A percentile compares a stretch with the other conserved stretches of the same genome.
These are phyloP conservation scores for Hirtodrosophila confusa DNA, from an alignment of 2,888 invertebrate genomes.

Conservation along the genomic window DNA sequence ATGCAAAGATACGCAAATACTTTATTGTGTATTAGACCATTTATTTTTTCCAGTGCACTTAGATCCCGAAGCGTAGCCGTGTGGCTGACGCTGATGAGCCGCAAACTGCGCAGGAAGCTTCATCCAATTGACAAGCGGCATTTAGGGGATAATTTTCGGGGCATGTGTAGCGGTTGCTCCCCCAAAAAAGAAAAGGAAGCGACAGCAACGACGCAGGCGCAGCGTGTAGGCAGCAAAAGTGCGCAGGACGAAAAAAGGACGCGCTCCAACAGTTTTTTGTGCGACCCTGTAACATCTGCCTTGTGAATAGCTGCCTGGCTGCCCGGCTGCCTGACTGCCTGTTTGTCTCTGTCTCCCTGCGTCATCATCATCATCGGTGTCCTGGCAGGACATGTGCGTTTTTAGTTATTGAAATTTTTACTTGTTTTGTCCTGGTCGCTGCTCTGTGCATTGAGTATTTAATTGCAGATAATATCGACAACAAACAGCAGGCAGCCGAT, in stretches of 20 bases:
- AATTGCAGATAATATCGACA: conserved; percentile 81
- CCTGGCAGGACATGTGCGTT: conserved; percentile 73
- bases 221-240: conserved; percentile 55
- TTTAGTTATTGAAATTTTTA: conserved; percentile 81
- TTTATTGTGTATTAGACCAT: too few species aligned
- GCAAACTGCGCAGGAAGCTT: conserved; percentile 76
- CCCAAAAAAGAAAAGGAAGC: conserved; percentile 25
- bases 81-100: conserved; percentile 74
- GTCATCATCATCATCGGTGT: conserved; percentile 11
- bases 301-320: background rate
- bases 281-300: conserved; percentile 51
- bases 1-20: too few species aligned
- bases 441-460: conserved; percentile 80
- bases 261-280: conserved; percentile 73
- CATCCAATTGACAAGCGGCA: conserved; percentile 72
- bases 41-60: conserved; percentile 25
- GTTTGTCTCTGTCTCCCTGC: conserved; percentile 4
- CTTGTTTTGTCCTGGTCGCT: conserved; percentile 68
- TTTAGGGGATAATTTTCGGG: conserved; percentile 78
- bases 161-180: conserved; percentile 59
- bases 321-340: background rate
- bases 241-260: conserved; percentile 53
- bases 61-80: conserved; percentile 15
- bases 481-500: conserved; percentile 40
- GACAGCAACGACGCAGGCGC: conserved; percentile 19